Evolutionary conservation across 92 coral and sea anemone genomes (phyloP).

Genomic region (Chrysogorgia sp.): DNA sequence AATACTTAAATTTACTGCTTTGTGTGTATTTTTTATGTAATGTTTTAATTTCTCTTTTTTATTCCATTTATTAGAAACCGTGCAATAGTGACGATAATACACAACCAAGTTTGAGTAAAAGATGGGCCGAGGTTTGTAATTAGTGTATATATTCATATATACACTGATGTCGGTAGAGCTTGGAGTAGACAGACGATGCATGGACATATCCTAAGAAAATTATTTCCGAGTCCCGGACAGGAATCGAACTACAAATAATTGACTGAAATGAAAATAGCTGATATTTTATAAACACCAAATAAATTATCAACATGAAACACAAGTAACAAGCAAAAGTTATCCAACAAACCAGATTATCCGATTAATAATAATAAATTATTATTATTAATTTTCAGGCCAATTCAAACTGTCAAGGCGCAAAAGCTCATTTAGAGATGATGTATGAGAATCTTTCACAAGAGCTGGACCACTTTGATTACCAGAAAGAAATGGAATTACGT

Average conservation of each 20-base stretch:
- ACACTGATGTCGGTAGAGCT: not conserved
- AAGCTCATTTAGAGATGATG: conserved; percentile 76
- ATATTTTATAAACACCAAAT: too few species aligned
- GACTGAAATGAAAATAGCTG: too few species aligned
- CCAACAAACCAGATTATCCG: not conserved
- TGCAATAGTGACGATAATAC: conserved; percentile 14
- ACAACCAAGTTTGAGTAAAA: conserved; percentile 65
- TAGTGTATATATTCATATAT: not conserved
- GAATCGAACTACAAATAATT: too few species aligned
- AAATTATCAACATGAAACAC: too few species aligned
- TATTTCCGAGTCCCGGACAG: too few species aligned
- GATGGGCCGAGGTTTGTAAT: conserved; percentile 97
- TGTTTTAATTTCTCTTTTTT: not conserved
- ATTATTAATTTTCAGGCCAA: conserved; percentile 68
- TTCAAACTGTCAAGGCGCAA: conserved; percentile 89
- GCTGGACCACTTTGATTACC: conserved; percentile 86
- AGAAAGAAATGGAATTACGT: conserved; percentile 88
- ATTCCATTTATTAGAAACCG: conserved; percentile 45
- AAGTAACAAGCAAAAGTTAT: not conserved
- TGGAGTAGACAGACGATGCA: too few species aligned
- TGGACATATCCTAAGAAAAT: too few species aligned
- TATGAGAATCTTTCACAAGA: conserved; percentile 84
- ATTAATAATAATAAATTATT: not conserved
- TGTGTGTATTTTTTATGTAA: not conserved
- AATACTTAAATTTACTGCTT: not conserved